These are phyloP conservation scores for Aporrectodea caliginosa DNA, from an alignment of 1,140 invertebrate species.

Conservation along the genomic window DNA sequence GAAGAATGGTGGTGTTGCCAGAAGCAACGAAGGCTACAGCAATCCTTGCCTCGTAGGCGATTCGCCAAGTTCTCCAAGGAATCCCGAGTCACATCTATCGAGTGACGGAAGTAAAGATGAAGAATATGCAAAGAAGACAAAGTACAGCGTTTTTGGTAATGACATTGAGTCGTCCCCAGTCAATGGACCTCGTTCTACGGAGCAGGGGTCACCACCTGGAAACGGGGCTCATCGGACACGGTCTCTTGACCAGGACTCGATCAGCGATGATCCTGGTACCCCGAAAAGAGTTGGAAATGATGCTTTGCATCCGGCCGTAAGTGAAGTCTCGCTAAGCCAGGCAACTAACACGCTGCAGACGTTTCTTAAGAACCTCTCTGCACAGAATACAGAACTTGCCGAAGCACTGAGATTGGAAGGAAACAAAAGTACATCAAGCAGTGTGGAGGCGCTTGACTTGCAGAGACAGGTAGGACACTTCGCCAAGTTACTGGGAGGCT, in stretches of 20 bases:
- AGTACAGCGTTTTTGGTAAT: not conserved
- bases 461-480: too few relatives aligned
- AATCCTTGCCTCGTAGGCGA: not conserved
- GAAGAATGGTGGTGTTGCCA: not conserved
- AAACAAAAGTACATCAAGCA: not conserved
- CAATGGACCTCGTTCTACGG: too few relatives aligned
- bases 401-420: not conserved
- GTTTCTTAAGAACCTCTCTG: not conserved
- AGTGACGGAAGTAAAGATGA: not conserved
- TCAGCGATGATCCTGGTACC: not conserved
- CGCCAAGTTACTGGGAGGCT: too few relatives aligned
- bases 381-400: not conserved
- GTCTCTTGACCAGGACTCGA: not conserved
- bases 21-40: not conserved
- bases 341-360: not conserved
- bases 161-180: not conserved
- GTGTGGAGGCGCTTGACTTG: not conserved
- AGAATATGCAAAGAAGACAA: not conserved
- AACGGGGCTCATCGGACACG: not conserved
- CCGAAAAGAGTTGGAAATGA: not conserved
- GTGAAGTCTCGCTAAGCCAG: not conserved
- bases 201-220: too few relatives aligned
- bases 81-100: not conserved
- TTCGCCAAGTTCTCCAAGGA: not conserved
- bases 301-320: not conserved